phyloP scores from a whole-genome alignment of 2,797 vertebrate species.

The Coluber constrictor region DNA sequence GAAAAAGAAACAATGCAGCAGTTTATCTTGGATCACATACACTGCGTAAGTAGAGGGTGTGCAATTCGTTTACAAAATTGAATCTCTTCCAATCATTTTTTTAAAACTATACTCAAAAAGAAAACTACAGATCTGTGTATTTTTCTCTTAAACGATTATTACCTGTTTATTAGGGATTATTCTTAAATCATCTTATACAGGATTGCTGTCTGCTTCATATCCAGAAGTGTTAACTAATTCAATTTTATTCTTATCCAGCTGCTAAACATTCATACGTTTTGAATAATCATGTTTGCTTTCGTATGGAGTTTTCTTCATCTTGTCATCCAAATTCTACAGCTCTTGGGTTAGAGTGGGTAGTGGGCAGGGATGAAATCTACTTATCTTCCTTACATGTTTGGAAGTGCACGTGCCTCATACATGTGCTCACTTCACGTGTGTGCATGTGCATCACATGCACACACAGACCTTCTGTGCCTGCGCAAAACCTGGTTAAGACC shows the following conservation, averaged over 20 bases:
- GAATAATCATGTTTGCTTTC: not conserved
- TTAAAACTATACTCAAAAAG: not conserved
- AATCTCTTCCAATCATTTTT: slow-evolving; percentile 12
- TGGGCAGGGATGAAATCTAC: no score
- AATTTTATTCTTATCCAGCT: not conserved
- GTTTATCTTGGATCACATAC: slow-evolving; percentile 79
- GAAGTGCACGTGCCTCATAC: no score
- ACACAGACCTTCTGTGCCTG: no score
- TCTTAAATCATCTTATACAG: not conserved
- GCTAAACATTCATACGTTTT: not conserved
- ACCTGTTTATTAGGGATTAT: not conserved
- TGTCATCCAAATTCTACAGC: not conserved
- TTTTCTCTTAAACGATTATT: not conserved
- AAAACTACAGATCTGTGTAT: not conserved
- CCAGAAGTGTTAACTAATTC: not conserved
- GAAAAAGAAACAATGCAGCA: slow-evolving; percentile 72
- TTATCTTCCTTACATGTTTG: no score
- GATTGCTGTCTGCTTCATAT: not conserved
- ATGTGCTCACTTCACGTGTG: no score
- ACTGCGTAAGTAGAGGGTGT: slow-evolving; percentile 74
- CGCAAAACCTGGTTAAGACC: no score
- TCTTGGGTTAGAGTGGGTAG: not conserved
- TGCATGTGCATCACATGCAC: no score
- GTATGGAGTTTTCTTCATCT: not conserved
- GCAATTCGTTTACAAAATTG: slow-evolving; percentile 14